Conservation (phyloP, 2,797 vertebrate species). For the Apodemus agrarius region DNA sequence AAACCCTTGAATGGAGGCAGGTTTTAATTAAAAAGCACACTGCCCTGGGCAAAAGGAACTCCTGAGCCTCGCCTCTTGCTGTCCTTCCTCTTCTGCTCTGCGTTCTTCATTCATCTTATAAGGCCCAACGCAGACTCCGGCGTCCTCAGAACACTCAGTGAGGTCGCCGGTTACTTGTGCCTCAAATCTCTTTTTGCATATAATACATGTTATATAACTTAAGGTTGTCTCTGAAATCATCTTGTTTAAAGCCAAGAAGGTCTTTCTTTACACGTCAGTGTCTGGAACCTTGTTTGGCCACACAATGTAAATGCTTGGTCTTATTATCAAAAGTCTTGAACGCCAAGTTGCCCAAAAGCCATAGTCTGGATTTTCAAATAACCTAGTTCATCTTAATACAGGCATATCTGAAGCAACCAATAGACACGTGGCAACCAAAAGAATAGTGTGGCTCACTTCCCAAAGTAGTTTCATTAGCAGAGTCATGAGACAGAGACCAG, state of each 20-base stretch:
- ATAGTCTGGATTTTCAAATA: constrained; percentile 29
- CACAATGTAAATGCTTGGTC: not conserved
- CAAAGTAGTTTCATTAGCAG: constrained; percentile 11
- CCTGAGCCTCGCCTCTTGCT: not conserved
- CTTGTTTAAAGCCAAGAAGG: not conserved
- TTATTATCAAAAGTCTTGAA: not conserved
- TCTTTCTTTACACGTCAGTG: not conserved
- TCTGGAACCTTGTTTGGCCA: not conserved
- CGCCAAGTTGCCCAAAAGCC: not conserved
- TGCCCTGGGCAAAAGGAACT: not conserved
- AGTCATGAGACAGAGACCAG: constrained; percentile 20
- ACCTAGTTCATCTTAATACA: not conserved
- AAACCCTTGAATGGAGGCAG: not conserved
- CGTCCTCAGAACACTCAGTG: not conserved
- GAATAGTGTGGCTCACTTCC: not conserved
- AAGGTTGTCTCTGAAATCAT: not conserved
- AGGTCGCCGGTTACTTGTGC: not conserved
- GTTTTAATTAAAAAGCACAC: not conserved
- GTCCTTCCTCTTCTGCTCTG: not conserved
- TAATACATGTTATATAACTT: not conserved
- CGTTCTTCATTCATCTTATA: not conserved
- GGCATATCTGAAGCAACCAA: not conserved
- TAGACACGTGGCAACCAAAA: not conserved
- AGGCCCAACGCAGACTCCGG: not conserved
- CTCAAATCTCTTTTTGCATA: not conserved